Base-by-base conservation (phyloP, 2,888 invertebrate species). In the Tetramorium bicarinatum region DNA sequence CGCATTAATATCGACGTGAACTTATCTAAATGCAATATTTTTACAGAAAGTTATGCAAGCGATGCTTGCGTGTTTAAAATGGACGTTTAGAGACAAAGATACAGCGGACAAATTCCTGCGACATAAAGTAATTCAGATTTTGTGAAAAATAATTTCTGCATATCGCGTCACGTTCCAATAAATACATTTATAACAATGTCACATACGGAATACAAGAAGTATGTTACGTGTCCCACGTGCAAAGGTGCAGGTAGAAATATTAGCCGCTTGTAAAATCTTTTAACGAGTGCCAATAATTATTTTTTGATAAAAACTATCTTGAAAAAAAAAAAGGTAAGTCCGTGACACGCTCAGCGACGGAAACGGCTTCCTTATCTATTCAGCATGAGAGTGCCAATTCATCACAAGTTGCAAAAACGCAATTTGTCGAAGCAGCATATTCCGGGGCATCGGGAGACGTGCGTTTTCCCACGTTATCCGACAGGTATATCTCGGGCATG, bases 211-310 rank as follows among this genome's bases (percentile, higher is more conserved):
- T 77, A 54, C 54, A 77, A 82, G 72, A 84, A 79, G 25, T 84
- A 84, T 7, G n/a, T 82, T 44, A 80, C 67, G 9, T 87, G 87
- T 64, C 87, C 86, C 11, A 87, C 82, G 87, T 87, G 87, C 29
- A 87, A 87, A 41, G 87, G 87, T 41, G 86, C 69, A 82, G 87
- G 87, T 87, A 82, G 47, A 69, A 38, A 18, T 38, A 25, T 25
- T 25, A 61, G 13, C 7, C 11, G 29, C 47, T 52, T 41, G n/a
- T n/a, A 21, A 44, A 62, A 18, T 59, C 41, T 9, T 61, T 49
- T 56, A 25, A 41, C 9, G 49, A 25, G n/a, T 7, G 41, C 2
- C 34, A n/a, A 21, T 79, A 66, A 52, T 38, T 61, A 38, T 34
- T 77, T 59, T 21, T 3, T 34, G 54, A 67, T 79, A 80, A 79